Base-by-base conservation (phyloP, 2,888 invertebrate species). In the Eurois occulta region DNA sequence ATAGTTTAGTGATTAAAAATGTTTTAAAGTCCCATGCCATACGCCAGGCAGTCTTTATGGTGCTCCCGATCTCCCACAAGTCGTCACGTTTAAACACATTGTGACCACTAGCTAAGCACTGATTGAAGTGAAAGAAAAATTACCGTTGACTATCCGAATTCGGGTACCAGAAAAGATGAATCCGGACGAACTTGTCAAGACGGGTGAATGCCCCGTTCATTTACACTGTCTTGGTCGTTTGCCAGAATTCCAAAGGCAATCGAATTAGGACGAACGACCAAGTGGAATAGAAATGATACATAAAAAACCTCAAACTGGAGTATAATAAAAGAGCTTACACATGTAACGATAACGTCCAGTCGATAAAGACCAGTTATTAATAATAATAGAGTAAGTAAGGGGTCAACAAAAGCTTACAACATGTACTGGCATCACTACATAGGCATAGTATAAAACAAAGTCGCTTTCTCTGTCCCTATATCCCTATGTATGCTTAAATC, bases 261-360 rank as follows among this genome's bases (percentile, higher is more conserved):
- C 21, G 16, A n/a, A 41, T n/a, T 7, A 3, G 16, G 6, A 16
- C 38, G 8, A 41, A n/a, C 16, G 16, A 41, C 41, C 65, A 41
- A 65, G 16, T 65, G n/a, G 11, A 8, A 41, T 18, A 65, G 11
- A 1, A 58, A 28, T 35, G 1, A 65, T 28, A 18, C 41, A 28
- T 41, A 18, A 18, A 18, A 41, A 65, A 28, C 18, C 16, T 18
- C 41, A 65, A 28, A 65, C 18, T 65, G 18, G 41, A 41, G 65
- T 65, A n/a, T 41, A 11, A 35, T 35, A 1, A 62, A 35, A 62
- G 35, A 35, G 62, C 32, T 41, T 18, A 41, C 65, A 41, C 65
- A 41, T 41, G 41, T 10, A 65, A 11, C n/a, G n/a, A 65, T 65
- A 64, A 65, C n/a, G n/a, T n/a, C 41, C n/a, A 65, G 60, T 65